Base-by-base conservation (phyloP, 2,888 invertebrate species). In the Synanthedon myopaeformis region DNA sequence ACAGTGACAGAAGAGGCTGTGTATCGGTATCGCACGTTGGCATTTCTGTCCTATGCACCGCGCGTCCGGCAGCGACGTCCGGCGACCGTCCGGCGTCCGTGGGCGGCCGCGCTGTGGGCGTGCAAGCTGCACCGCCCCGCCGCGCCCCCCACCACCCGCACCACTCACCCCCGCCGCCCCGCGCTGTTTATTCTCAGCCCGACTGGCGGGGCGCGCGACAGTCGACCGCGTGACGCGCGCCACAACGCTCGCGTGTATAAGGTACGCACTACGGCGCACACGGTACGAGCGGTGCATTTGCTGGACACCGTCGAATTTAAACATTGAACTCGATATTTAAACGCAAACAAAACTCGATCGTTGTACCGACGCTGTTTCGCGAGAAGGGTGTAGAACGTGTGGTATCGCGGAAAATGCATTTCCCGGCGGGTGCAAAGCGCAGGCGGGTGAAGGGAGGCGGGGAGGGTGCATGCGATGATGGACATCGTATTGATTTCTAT, bases 381-480 rank as follows among this genome's bases (percentile, higher is more conserved):
- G 35, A 62, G 71, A 71, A 69, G 74, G 76, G 82, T 78, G 73
- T 66, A 58, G 64, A 69, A 71, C 69, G 67, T 13, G 70, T 61
- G 69, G 67, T 63, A 70, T 69, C 69, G 76, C 71, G 77, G 79
- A 75, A 78, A 80, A 81, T 85, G 86, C 85, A 85, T 82, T 82
- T 82, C 74, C 82, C 76, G 69, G 58, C 63, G 74, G 75, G 82
- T 83, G 84, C 83, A 83, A 72, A 74, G 83, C 82, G 84, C 82
- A 80, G 81, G 81, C 77, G 79, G 77, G 82, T 84, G 84, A 83
- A 83, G 72, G 74, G 82, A 87, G 89, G 87, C 89, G 90, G 89
- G 89, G 89, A 83, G 89, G 89, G 88, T 89, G 89, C 89, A 89
- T 84, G 85, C 85, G 85, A 86, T 88, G 88, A 85, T 89, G 89